A percentile compares a stretch with the other conserved stretches of the same genome.
These are phyloP conservation scores for Hofmannophila pseudospretella DNA, from an alignment of 2,888 invertebrate species.

Conservation along the genomic window DNA sequence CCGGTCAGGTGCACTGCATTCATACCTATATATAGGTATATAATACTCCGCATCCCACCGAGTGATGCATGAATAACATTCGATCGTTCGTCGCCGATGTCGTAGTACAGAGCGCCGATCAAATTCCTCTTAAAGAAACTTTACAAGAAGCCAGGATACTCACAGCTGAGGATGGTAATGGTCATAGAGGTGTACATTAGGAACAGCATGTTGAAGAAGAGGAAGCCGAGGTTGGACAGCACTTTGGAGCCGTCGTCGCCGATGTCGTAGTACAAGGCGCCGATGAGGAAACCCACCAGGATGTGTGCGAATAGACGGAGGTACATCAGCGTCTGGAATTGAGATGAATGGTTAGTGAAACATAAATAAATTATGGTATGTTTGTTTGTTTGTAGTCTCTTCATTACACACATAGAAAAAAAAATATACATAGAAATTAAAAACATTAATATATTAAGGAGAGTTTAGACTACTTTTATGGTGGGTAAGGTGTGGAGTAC, in stretches of 20 bases:
- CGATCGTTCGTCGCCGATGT: slow-evolving; percentile 96
- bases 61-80: too few species aligned
- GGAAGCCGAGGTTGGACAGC: slow-evolving; percentile 95
- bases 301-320: slow-evolving; percentile 96
- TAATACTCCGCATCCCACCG: too few species aligned
- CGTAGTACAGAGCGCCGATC: slow-evolving; percentile 97
- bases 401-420: too few species aligned
- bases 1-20: too few species aligned
- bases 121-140: too few species aligned
- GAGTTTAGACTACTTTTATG: too few species aligned
- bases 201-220: slow-evolving; percentile 99
- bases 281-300: slow-evolving; percentile 94
- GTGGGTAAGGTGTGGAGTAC: too few species aligned
- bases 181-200: slow-evolving; percentile 99
- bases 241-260: slow-evolving; percentile 98
- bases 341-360: slow-evolving; percentile 11
- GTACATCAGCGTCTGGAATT: slow-evolving; percentile 94
- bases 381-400: too few species aligned
- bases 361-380: neutral
- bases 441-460: too few species aligned
- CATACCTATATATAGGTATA: too few species aligned
- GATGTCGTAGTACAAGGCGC: slow-evolving; percentile 95
- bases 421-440: too few species aligned
- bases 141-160: too few species aligned
- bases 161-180: slow-evolving; percentile 97